Percentiles rank a stretch among this genome's conserved stretches.
phyloP scores from a whole-genome alignment of 2,797 vertebrate species.

The Syndactyla subalaris region DNA sequence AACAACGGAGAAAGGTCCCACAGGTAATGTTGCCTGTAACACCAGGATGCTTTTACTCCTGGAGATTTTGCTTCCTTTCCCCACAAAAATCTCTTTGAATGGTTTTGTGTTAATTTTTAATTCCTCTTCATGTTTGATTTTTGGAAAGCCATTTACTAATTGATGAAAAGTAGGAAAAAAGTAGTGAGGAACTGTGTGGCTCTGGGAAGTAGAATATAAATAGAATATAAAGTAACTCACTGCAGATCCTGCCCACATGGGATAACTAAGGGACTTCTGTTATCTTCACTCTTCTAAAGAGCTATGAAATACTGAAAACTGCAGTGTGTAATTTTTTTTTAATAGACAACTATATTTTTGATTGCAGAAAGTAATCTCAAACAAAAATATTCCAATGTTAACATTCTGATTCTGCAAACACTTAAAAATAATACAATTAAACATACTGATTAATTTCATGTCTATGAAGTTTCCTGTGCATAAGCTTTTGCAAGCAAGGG shows the following conservation, averaged over 20 bases:
- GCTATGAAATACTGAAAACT: background rate
- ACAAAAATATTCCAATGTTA: background rate
- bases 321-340: background rate
- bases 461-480: background rate
- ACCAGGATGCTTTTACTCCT: background rate
- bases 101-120: background rate
- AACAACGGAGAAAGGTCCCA: constrained; percentile 83
- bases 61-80: background rate
- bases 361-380: background rate
- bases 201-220: background rate
- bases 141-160: background rate
- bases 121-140: background rate
- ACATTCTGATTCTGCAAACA: background rate
- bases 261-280: background rate
- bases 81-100: background rate
- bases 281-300: background rate
- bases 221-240: background rate
- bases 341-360: background rate
- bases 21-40: constrained; percentile 74
- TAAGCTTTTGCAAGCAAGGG: background rate
- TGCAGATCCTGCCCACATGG: background rate
- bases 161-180: background rate
- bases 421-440: background rate
- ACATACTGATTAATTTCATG: background rate
- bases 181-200: background rate